Conservation (phyloP, 2,888 invertebrate species). For the Tricholauxania praeusta region DNA sequence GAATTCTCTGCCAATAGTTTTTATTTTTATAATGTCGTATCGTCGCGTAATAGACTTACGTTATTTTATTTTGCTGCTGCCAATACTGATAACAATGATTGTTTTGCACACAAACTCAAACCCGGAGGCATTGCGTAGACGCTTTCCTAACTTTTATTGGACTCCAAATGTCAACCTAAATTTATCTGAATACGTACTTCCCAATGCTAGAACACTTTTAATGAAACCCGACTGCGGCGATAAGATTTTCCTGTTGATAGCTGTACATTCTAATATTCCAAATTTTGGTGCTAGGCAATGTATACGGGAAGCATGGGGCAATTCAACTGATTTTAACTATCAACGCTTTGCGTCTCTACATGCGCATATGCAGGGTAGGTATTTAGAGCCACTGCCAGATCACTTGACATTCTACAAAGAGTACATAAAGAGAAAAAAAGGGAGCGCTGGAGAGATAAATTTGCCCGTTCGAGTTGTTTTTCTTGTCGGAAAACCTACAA, state of each 20-base stretch:
- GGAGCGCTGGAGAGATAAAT: slow-evolving; percentile 37
- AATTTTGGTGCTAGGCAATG: slow-evolving; percentile 73
- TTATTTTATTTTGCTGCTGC: no score
- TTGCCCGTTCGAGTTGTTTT: slow-evolving; percentile 60
- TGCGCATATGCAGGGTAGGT: slow-evolving; percentile 57
- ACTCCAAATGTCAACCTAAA: no score
- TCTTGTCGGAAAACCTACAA: slow-evolving; percentile 59
- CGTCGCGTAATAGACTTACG: no score
- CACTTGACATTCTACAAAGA: slow-evolving; percentile 57
- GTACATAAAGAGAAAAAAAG: slow-evolving; percentile 55
- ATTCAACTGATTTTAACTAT: no score
- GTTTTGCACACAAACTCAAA: no score
- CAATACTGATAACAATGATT: no score
- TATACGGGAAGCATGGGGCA: slow-evolving; percentile 68
- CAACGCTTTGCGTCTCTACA: slow-evolving; percentile 61
- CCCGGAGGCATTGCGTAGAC: no score
- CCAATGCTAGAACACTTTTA: slow-evolving; percentile 76
- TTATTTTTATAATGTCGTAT: no score
- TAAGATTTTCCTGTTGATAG: slow-evolving; percentile 75
- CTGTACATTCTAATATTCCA: slow-evolving; percentile 80
- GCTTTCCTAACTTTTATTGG: no score
- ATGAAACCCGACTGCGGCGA: slow-evolving; percentile 72
- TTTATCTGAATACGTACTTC: slow-evolving; percentile 78
- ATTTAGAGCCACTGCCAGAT: slow-evolving; percentile 54
- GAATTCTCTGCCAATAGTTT: no score